Evolutionary conservation across 1,140 invertebrate genomes (phyloP), one percentile per base, ranked within the genome.

Genomic region (Papilio aristodemus): DNA sequence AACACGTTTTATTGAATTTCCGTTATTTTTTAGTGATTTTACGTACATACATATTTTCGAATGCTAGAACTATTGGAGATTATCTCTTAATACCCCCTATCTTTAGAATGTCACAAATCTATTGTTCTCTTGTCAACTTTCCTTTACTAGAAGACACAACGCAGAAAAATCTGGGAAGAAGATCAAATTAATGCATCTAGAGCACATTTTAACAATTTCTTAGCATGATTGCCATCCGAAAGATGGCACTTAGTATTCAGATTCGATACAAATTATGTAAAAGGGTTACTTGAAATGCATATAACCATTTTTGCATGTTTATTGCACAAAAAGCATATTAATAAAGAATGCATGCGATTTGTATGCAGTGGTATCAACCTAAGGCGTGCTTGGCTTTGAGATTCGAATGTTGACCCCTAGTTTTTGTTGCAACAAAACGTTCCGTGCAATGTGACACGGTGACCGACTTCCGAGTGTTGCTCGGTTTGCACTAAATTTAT

Each of bases 401-500:
- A 54, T 54, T 54, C 46, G 17, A 25, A 54, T 22, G 46, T 54
- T 54, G 46, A 59, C 57, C 57, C 25, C 13, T 59, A 32, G 25
- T 17, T 59, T 36, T 59, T 37, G 57, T 59, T 59, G 57, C 57
- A 27, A 37, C 32, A 59, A 27, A 58, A n/a, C 25, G 27, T 9
- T 41, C 10, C n/a, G n/a, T 11, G 39, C 36, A 36, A 1, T 22
- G 46, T 36, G 59, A 36, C 59, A 60, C 36, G 3, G 4, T 60
- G 14, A 60, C 59, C 59, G 59, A 60, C 32, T 37, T 59, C 57
- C 57, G 59, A 60, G 27, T 37, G 36, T 59, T 32, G 59, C 37
- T 37, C 59, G 59, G 59, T 37, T 37, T 60, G 59, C 59, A n/a
- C 59, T 38, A n/a, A 38, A 60, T 60, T 60, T 32, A 60, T 60